Base-by-base conservation (phyloP, 2,888 invertebrate species). In the Hirtodrosophila histrioides region DNA sequence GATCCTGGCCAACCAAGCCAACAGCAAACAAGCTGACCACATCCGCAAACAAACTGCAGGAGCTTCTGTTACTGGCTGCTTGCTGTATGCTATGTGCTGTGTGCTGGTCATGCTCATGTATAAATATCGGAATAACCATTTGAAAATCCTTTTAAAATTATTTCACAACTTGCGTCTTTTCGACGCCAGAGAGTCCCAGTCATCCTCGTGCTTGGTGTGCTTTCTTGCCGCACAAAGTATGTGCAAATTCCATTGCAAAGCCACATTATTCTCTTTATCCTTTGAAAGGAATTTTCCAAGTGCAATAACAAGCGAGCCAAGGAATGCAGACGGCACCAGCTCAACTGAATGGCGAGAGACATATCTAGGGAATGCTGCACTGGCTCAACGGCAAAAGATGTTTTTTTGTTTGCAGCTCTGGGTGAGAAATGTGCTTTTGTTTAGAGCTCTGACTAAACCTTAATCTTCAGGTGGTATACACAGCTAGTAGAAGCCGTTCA, bases 181-280 rank as follows among this genome's bases (percentile, higher is more conserved):
- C 67, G 81, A 86, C 69, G 88, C 83, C 88, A 54, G 61, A 57
- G 48, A 40, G 53, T 40, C 23, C 24, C 9, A 53, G 56, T 54
- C 44, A 23, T 51, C 35, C 11, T 48, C 51, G 45, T 63, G 60
- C 48, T 64, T 58, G 63, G 60, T 62, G 62, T 60, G 46, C 46
- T 66, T 67, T 43, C 61, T 63, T 69, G 41, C 70, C 56, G 57
- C 57, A 62, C 72, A 63, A 88, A 88, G 84, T 80, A 84, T 88
- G 89, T 86, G 89, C 88, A 88, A 88, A 86, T 88, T 88, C 89
- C 88, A 75, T 62, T 66, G 88, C 78, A 86, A 88, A 86, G 88
- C 86, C 89, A 88, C 89, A 88, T 88, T 88, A 86, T 88, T 88
- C 86, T 75, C 74, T 85, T 88, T 88, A 85, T 87, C 84, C 85